Evolutionary conservation across 1,140 invertebrate genomes (phyloP).

Genomic region (Lamellibrachia luymesi): DNA sequence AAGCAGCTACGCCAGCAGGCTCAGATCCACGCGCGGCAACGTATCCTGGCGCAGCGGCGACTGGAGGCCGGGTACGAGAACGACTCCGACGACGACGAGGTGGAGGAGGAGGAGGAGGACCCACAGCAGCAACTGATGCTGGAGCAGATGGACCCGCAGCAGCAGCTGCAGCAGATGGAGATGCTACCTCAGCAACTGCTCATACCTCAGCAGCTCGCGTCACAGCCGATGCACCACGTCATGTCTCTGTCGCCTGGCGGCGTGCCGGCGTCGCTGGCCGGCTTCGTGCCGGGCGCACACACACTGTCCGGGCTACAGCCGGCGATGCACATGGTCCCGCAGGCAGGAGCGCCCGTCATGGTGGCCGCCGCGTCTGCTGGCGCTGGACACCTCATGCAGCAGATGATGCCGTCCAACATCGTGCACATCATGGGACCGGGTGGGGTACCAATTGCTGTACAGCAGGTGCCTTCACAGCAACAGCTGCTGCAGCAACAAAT

Average conservation of each 20-base stretch:
- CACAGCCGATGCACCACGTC: neutral
- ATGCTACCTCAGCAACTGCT: conserved; percentile 10
- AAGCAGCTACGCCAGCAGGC: conserved; percentile 22
- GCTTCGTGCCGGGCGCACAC: neutral
- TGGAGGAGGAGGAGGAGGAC: conserved; percentile 16
- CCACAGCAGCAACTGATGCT: conserved; percentile 6
- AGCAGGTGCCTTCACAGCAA: neutral
- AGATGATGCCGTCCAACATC: neutral
- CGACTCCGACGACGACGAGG: conserved; percentile 18
- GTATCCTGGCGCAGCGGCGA: neutral
- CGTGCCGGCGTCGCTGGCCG: neutral
- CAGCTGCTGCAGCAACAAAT: neutral
- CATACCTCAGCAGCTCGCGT: neutral
- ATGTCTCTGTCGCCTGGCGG: neutral
- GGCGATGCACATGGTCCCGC: conserved; percentile 20
- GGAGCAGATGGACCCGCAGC: neutral
- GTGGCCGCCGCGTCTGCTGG: conserved; percentile 10
- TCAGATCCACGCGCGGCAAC: conserved; percentile 20
- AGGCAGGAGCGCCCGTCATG: conserved; percentile 26
- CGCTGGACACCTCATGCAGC: conserved; percentile 10
- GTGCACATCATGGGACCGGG: neutral
- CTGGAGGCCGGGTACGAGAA: conserved; percentile 9
- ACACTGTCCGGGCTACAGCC: neutral
- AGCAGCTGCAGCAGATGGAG: conserved; percentile 16
- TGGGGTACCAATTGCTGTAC: neutral